phyloP scores from a whole-genome alignment of 1,140 invertebrate species.

The Drosophila aff. region DNA sequence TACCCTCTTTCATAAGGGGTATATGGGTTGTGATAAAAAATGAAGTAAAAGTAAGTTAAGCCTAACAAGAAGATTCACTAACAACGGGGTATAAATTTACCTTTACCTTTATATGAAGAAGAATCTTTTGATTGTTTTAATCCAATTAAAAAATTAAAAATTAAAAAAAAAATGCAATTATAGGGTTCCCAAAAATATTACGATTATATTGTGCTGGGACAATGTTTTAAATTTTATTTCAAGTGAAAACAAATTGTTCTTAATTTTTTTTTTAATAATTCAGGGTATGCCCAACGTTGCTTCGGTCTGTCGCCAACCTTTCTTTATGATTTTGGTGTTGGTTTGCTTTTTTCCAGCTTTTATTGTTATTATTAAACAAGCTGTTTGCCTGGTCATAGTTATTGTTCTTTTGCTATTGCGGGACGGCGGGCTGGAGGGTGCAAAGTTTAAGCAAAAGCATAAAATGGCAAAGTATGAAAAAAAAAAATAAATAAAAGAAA shows the following conservation, averaged over 20 bases:
- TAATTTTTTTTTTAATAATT: background rate
- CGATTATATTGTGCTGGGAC: background rate
- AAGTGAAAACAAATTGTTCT: background rate
- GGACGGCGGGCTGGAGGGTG: slow-evolving; percentile 12
- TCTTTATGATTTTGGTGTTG: slow-evolving; percentile 19
- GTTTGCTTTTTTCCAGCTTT: slow-evolving; percentile 8
- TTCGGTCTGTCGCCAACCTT: background rate
- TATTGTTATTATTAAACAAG: slow-evolving; percentile 47
- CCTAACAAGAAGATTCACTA: background rate
- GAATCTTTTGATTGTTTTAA: background rate
- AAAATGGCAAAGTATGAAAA: slow-evolving; percentile 8
- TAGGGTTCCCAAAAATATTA: background rate
- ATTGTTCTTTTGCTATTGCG: slow-evolving; percentile 40
- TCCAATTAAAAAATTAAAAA: background rate
- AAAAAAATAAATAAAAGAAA: slow-evolving; percentile 4
- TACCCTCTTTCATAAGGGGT: background rate
- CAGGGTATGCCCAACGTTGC: background rate
- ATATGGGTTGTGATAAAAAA: background rate
- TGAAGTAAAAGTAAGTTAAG: background rate
- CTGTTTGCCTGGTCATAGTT: slow-evolving; percentile 47
- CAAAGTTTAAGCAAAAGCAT: slow-evolving; percentile 65
- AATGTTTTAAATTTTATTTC: background rate
- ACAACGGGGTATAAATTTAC: no score
- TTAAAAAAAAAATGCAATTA: no score
- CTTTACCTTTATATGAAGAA: background rate